A percentile compares a stretch with the other conserved stretches of the same genome.
phyloP scores from a whole-genome alignment of 2,888 invertebrate species.

The Tryphoninae sp. region DNA sequence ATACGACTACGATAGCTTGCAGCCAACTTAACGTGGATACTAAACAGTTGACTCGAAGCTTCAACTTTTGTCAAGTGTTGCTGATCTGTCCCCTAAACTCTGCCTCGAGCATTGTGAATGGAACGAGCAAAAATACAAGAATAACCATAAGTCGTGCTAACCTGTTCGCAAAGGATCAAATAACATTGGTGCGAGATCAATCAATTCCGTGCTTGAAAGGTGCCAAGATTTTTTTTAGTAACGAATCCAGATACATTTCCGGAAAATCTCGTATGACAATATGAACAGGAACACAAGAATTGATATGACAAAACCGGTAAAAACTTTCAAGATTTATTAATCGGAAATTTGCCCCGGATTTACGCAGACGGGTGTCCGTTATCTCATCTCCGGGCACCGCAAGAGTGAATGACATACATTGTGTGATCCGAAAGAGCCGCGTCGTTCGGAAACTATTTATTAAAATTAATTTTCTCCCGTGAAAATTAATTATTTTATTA shows the following conservation, averaged over 20 bases:
- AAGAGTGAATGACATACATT: too few species aligned
- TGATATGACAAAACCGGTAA: background rate
- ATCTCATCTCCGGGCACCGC: too few species aligned
- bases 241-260: slow-evolving; percentile 49
- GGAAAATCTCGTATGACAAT: slow-evolving; percentile 42
- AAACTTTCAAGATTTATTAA: slow-evolving; percentile 15
- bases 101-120: background rate
- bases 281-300: background rate
- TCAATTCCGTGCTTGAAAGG: slow-evolving; percentile 32
- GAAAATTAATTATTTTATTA: too few species aligned
- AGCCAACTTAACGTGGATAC: too few species aligned
- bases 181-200: slow-evolving; percentile 35
- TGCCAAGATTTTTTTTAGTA: background rate
- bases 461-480: too few species aligned
- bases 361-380: too few species aligned
- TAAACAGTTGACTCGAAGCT: too few species aligned
- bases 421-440: too few species aligned
- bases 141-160: background rate
- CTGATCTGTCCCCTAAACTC: too few species aligned
- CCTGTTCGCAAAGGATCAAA: background rate
- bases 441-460: too few species aligned
- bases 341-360: slow-evolving; percentile 17
- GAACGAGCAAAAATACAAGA: slow-evolving; percentile 6
- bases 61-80: too few species aligned
- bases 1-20: too few species aligned